Evolutionary conservation across 2,797 vertebrate genomes (phyloP).

Genomic region (Mormyrus proboscirostris): DNA sequence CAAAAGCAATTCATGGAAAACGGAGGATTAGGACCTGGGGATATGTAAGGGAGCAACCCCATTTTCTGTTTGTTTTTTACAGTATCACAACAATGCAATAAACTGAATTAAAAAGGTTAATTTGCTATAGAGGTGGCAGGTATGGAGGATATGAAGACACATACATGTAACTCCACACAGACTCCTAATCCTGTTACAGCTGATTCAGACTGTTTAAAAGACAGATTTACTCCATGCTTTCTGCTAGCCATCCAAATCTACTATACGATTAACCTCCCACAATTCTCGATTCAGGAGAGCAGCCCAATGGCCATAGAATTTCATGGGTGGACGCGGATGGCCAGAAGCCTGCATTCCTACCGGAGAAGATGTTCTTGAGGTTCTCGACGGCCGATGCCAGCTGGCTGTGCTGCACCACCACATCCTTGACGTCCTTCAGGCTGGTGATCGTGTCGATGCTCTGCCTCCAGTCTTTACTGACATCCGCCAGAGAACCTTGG

Average conservation of each 20-base stretch:
- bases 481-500: conserved; percentile 80
- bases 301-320: neutral
- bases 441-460: conserved; percentile 97
- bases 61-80: neutral
- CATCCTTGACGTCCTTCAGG: conserved; percentile 90
- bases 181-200: neutral
- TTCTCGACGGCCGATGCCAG: conserved; percentile 94
- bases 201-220: neutral
- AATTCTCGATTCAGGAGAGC: neutral
- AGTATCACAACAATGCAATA: neutral
- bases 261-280: neutral
- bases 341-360: conserved; percentile 41
- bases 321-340: neutral
- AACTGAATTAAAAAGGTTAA: neutral
- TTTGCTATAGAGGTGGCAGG: neutral
- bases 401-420: conserved; percentile 93
- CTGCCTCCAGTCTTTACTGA: conserved; percentile 95
- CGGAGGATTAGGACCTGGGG: neutral
- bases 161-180: neutral
- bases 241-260: neutral
- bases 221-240: neutral
- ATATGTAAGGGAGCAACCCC: neutral
- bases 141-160: neutral
- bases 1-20: neutral
- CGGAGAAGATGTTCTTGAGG: conserved; percentile 97